Evolutionary conservation across 2,888 invertebrate genomes (phyloP).

Genomic region (Ephialtes manifestator): DNA sequence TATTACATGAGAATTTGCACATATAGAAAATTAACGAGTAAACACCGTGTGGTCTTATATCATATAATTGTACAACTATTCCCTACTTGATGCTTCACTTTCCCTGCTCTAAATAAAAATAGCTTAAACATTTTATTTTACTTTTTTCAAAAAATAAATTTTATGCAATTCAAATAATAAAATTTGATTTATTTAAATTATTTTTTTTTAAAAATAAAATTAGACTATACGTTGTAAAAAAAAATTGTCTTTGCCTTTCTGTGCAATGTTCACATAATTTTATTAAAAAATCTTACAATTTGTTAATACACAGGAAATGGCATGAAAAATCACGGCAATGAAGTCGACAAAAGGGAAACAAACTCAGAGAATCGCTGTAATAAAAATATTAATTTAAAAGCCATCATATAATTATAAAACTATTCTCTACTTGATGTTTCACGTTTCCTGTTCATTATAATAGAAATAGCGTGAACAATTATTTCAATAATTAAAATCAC

Average conservation of each 20-base stretch:
- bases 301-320: too few relatives aligned
- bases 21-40: conserved; percentile 53
- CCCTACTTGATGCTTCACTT: conserved; percentile 45
- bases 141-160: too few relatives aligned
- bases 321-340: too few relatives aligned
- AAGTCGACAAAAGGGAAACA: too few relatives aligned
- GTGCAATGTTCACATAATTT: background rate
- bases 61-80: conserved; percentile 70
- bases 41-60: conserved; percentile 65
- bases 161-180: too few relatives aligned
- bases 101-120: too few relatives aligned
- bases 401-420: conserved; percentile 65
- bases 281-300: background rate
- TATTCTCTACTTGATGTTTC: conserved; percentile 67
- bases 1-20: conserved; percentile 24
- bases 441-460: conserved; percentile 55
- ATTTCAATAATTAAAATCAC: background rate
- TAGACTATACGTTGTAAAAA: too few relatives aligned
- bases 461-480: background rate
- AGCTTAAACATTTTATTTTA: too few relatives aligned
- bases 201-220: too few relatives aligned
- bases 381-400: too few relatives aligned
- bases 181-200: too few relatives aligned
- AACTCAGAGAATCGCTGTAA: too few relatives aligned
- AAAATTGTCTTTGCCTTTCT: background rate